Percentiles rank a stretch among this genome's conserved stretches.
Conservation (phyloP, 1,140 invertebrate species). For the Pachypeltis micranthus region DNA sequence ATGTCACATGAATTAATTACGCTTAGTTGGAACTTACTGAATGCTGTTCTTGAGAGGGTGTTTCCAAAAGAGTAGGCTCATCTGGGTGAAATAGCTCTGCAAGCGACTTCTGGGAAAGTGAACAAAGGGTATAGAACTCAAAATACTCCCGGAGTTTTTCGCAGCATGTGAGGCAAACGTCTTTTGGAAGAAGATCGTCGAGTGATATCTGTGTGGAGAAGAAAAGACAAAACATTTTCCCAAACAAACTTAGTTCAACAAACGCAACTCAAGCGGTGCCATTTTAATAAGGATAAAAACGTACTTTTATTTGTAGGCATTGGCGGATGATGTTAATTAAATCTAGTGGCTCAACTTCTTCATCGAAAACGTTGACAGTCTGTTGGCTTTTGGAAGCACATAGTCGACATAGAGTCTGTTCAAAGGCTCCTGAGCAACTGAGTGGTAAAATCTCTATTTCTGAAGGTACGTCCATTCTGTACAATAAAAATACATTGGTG, state of each 20-base stretch:
- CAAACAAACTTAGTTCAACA: neutral
- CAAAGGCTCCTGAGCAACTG: neutral
- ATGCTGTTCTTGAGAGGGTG: neutral
- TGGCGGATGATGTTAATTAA: conserved; percentile 38
- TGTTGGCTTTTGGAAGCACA: conserved; percentile 22
- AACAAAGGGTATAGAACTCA: conserved; percentile 22
- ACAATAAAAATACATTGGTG: no score
- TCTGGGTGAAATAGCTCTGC: conserved; percentile 10
- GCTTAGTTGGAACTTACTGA: neutral
- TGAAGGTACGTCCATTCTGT: no score
- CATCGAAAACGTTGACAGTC: conserved; percentile 34
- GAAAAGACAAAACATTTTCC: conserved; percentile 4
- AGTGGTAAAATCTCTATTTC: no score
- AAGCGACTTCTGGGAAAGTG: conserved; percentile 13
- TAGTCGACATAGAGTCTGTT: conserved; percentile 20
- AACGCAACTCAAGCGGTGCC: neutral
- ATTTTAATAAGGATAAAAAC: conserved; percentile 8
- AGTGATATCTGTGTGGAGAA: conserved; percentile 22
- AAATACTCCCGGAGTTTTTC: conserved; percentile 24
- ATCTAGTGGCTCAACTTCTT: conserved; percentile 36
- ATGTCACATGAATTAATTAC: neutral
- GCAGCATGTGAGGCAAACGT: conserved; percentile 27
- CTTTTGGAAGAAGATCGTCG: conserved; percentile 27
- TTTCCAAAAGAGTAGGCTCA: neutral
- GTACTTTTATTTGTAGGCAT: conserved; percentile 39